Evolutionary conservation across 2,888 invertebrate species (phyloP).

Genomic region (Lampropteryx suffumata): DNA sequence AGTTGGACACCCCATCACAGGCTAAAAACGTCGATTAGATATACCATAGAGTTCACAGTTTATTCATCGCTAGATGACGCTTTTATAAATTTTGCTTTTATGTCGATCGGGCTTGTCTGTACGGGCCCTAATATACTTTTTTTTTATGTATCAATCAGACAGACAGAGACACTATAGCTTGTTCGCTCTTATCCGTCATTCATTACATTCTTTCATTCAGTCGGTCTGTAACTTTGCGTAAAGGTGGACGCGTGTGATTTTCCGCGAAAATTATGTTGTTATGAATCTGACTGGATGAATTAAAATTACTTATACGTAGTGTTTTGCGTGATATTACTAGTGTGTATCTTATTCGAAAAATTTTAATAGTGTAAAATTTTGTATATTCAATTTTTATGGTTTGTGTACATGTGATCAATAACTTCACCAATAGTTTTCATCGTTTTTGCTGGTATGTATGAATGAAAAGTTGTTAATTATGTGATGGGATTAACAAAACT

Average conservation of each 20-base stretch:
- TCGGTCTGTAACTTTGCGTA: constrained; percentile 39
- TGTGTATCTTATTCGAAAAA: constrained; percentile 1
- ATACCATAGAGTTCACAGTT: no score
- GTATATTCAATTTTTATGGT: constrained; percentile 33
- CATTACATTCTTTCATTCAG: constrained; percentile 48
- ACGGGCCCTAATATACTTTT: no score
- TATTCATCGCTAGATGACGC: no score
- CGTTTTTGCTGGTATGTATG: constrained; percentile 67
- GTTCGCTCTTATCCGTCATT: constrained; percentile 1
- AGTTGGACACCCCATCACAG: no score
- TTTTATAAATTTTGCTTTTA: no score
- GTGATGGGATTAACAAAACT: constrained; percentile 19
- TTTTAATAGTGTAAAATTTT: constrained; percentile 26
- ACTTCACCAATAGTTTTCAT: constrained; percentile 48
- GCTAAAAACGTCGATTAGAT: no score
- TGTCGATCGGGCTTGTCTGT: no score
- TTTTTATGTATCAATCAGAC: no score
- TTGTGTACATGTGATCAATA: constrained; percentile 77
- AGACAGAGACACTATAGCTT: no score
- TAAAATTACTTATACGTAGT: constrained; percentile 6
- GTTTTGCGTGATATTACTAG: constrained; percentile 6
- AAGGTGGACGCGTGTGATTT: constrained; percentile 42
- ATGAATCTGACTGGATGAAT: constrained; percentile 13
- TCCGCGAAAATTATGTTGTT: constrained; percentile 28
- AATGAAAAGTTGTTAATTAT: constrained; percentile 53